Conservation (phyloP, 2,113 vertebrate species). For the Anoura caudifer region DNA sequence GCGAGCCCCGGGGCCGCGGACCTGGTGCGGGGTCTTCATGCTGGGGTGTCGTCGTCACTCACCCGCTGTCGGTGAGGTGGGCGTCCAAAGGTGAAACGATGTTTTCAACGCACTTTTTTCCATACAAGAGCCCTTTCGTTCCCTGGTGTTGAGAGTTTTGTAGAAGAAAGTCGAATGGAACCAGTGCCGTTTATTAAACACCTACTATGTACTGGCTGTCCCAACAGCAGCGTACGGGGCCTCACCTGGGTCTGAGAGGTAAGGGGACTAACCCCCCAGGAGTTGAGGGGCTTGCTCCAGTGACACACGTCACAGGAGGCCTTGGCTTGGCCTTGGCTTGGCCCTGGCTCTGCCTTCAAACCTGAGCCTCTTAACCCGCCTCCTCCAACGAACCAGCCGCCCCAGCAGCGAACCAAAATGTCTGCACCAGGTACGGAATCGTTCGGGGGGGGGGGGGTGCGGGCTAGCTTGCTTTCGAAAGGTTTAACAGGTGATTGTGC, state of each 20-base stretch:
- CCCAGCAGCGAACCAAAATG: not conserved
- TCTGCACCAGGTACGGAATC: not conserved
- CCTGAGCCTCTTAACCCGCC: too few species aligned
- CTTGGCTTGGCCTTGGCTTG: not conserved
- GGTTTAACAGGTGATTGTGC: not conserved
- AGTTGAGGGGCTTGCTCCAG: not conserved
- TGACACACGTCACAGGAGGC: not conserved
- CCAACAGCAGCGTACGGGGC: not conserved
- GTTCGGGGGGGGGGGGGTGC: too few species aligned
- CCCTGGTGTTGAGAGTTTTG: not conserved
- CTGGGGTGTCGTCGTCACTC: not conserved
- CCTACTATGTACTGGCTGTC: not conserved
- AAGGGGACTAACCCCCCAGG: not conserved
- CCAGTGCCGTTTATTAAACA: not conserved
- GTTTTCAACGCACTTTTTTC: not conserved
- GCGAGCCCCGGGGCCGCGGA: accelerated
- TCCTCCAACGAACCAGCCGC: not conserved
- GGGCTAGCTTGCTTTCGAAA: not conserved
- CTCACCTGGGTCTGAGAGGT: not conserved
- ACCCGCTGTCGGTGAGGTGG: not conserved
- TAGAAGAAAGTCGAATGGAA: not conserved
- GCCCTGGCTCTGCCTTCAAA: not conserved
- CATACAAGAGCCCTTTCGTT: not conserved
- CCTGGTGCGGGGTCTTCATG: too few species aligned
- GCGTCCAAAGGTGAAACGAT: not conserved